phyloP scores from a whole-genome alignment of 2,888 invertebrate species.

The Copidosoma aretas region DNA sequence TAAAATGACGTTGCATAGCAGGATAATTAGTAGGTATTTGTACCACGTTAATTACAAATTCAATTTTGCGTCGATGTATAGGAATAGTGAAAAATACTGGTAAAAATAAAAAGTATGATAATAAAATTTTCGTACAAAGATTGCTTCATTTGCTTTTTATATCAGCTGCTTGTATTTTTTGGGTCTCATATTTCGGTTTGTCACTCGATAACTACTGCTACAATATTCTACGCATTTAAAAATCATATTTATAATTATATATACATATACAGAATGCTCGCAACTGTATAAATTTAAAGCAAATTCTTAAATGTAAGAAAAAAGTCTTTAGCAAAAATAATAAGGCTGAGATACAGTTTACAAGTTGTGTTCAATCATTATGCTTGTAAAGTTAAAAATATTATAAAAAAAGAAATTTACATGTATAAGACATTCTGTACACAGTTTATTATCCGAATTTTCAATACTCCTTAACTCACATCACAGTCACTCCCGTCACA shows the following conservation, averaged over 20 bases:
- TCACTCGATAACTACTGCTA: neutral
- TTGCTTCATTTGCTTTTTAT: conserved; percentile 34
- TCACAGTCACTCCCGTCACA: conserved; percentile 47
- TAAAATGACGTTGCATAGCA: conserved; percentile 46
- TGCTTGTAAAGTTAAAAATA: conserved; percentile 19
- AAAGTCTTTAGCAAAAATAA: conserved; percentile 20
- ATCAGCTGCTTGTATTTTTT: conserved; percentile 25
- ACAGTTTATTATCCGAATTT: conserved; percentile 34
- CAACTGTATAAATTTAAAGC: no score
- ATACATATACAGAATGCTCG: conserved; percentile 36
- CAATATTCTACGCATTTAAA: conserved; percentile 25
- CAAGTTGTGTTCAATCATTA: conserved; percentile 20
- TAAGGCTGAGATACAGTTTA: conserved; percentile 13
- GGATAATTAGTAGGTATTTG: conserved; percentile 42
- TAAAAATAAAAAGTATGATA: conserved; percentile 38
- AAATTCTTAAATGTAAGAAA: conserved; percentile 1
- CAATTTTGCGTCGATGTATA: conserved; percentile 42
- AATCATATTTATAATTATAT: conserved; percentile 38
- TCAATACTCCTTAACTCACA: conserved; percentile 40
- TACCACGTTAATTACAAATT: conserved; percentile 53
- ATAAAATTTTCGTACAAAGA: conserved; percentile 29
- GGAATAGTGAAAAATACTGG: conserved; percentile 34
- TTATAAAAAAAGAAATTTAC: conserved; percentile 31
- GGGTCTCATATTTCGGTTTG: conserved; percentile 12
- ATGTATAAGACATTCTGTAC: conserved; percentile 39